phyloP scores from a whole-genome alignment of 2,797 vertebrate species.

The Carcharodon carcharias region DNA sequence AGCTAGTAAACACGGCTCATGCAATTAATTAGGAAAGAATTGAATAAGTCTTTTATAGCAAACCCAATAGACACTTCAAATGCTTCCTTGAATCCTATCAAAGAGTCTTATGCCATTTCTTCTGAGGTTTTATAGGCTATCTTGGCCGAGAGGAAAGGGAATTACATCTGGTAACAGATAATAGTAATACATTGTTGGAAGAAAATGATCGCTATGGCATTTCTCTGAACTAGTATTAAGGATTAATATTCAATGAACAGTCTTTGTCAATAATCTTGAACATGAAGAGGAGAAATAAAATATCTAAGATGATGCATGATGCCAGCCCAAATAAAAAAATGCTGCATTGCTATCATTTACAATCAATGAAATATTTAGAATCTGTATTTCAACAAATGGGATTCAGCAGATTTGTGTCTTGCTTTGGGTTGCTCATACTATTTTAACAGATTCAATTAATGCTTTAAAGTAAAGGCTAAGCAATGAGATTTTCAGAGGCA shows the following conservation, averaged over 20 bases:
- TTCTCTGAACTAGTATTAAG: not conserved
- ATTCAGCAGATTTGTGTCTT: not conserved
- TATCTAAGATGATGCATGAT: not conserved
- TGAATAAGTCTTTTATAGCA: not conserved
- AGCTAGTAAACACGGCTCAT: not conserved
- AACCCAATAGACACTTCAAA: not conserved
- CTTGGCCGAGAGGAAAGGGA: not conserved
- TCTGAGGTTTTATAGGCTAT: not conserved
- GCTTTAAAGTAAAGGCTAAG: not conserved
- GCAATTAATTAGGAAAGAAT: not conserved
- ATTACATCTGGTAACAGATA: constrained; percentile 21
- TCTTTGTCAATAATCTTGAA: not conserved
- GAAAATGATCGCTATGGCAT: not conserved
- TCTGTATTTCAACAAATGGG: constrained; percentile 18
- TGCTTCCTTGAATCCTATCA: not conserved
- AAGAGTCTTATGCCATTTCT: not conserved
- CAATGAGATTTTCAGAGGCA: not conserved
- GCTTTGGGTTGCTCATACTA: not conserved
- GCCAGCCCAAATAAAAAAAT: not conserved
- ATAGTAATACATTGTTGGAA: constrained; percentile 1
- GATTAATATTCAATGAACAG: not conserved
- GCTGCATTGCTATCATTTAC: not conserved
- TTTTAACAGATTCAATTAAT: not conserved
- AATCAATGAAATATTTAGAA: not conserved
- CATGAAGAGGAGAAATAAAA: not conserved